Base-by-base conservation (phyloP, 2,113 vertebrate species). In the Ctenodactylus gundi region DNA sequence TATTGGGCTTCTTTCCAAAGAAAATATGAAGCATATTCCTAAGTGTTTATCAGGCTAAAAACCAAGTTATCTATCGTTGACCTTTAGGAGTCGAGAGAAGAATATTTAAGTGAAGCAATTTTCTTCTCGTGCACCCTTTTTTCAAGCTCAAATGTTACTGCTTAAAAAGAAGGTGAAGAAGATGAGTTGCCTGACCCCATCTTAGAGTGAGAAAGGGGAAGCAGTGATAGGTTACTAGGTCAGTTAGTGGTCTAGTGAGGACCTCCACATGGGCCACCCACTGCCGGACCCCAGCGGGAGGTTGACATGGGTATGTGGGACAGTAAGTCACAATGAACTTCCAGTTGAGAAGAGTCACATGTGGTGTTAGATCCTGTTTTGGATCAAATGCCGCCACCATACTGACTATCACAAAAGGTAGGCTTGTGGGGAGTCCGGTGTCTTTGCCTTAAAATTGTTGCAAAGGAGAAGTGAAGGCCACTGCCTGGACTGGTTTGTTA, bases 401-500 rank as follows among this genome's bases (percentile, higher is more conserved):
- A 93, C 64, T 1, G 2, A 64, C n/a, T 7, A 6, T 90, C 77
- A 62, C 9, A 29, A 29, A 81, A 70, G 27, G 14, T 15, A 46
- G 67, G 25, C 57, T 49, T 17, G 55, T 68, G 55, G 72, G 73
- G 64, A 51, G 86, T 83, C 78, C 4, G 34, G 67, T 31, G 73
- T 91, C 93, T 93, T 46, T 34, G 76, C 83, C 67, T 95, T 94
- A 70, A 92, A 85, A 73, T 62, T 75, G 90, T 94, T 92, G 88
- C 78, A 89, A 91, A 95, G 97, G 97, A 97, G 96, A 96, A 94
- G 94, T 94, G 94, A 97, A 96, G 94, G 92, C 97, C 92, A 39
- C 25, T 0, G 34, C 44, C 53, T 6, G 62, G 93, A 78, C 21
- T 62, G 85, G 85, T 62, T 92, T 51, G 85, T 78, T 90, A 89